phyloP scores from a whole-genome alignment of 2,888 invertebrate species.

The Stomorhina lunata region DNA sequence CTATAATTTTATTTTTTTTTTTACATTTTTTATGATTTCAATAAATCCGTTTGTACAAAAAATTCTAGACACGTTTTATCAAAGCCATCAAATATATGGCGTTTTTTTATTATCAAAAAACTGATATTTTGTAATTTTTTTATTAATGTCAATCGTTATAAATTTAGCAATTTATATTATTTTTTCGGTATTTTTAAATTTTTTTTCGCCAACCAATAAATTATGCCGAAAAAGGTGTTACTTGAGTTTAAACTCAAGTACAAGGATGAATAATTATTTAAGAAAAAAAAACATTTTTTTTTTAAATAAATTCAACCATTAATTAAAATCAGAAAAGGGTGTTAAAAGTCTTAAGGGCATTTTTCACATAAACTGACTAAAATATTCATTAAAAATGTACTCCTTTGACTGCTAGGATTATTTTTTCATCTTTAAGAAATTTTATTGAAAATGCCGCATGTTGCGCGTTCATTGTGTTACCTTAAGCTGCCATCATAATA shows the following conservation, averaged over 20 bases:
- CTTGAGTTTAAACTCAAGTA: conserved; percentile 26
- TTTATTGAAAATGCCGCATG: background rate
- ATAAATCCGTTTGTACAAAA: background rate
- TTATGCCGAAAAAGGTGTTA: conserved; percentile 16
- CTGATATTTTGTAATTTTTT: background rate
- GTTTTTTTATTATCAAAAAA: background rate
- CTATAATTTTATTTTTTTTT: background rate
- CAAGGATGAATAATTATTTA: conserved; percentile 7
- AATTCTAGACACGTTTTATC: conserved; percentile 14
- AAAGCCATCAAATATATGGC: conserved; percentile 24
- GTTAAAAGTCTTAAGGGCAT: background rate
- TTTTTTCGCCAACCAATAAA: conserved; percentile 25
- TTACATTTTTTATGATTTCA: background rate
- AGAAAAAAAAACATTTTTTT: too few relatives aligned
- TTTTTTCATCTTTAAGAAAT: background rate
- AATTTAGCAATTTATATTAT: background rate
- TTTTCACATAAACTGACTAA: too few relatives aligned
- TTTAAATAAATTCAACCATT: background rate
- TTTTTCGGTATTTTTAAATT: background rate
- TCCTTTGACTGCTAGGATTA: background rate
- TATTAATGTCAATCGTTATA: background rate
- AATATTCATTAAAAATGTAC: too few relatives aligned
- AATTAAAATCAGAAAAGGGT: background rate
- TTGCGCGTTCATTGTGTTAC: background rate
- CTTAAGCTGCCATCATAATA: background rate